Evolutionary conservation across 2,113 vertebrate genomes (phyloP).

Genomic region (Myanophis thanlyinensis): DNA sequence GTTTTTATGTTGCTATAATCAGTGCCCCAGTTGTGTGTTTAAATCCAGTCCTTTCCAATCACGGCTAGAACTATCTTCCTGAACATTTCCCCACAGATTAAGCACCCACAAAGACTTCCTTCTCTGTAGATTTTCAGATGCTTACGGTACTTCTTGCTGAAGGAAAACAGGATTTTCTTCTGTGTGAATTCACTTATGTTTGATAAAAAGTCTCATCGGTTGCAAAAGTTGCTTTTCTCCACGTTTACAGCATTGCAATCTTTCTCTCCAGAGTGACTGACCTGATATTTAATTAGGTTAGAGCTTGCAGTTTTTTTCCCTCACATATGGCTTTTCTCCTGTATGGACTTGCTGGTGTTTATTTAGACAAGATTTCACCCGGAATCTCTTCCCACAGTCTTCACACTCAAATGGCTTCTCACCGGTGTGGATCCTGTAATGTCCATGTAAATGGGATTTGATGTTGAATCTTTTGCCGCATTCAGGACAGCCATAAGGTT

Average conservation of each 20-base stretch:
- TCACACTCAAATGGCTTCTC: constrained; percentile 64
- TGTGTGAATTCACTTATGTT: constrained; percentile 4
- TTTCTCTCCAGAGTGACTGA: constrained; percentile 56
- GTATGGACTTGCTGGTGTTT: constrained; percentile 62
- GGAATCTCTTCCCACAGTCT: constrained; percentile 66
- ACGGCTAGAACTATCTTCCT: not conserved
- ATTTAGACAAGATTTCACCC: constrained; percentile 61
- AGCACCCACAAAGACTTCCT: not conserved
- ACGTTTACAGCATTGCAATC: constrained; percentile 4
- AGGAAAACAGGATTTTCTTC: not conserved
- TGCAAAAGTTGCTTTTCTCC: not conserved
- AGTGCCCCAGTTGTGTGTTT: not conserved
- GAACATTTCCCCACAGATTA: not conserved
- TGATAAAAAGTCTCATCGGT: constrained; percentile 1
- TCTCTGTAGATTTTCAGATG: not conserved
- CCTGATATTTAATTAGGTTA: constrained; percentile 55
- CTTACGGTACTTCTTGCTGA: not conserved
- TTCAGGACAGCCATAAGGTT: constrained; percentile 64
- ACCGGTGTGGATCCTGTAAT: constrained; percentile 65
- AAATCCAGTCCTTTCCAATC: not conserved
- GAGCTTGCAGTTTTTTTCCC: constrained; percentile 52
- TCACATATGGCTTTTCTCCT: constrained; percentile 62
- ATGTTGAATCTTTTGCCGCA: constrained; percentile 66
- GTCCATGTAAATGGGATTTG: constrained; percentile 62
- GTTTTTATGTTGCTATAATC: not conserved